Evolutionary conservation across 2,797 vertebrate species (phyloP), one percentile per base, ranked within the genome.

Genomic region (Sparidentex hasta): DNA sequence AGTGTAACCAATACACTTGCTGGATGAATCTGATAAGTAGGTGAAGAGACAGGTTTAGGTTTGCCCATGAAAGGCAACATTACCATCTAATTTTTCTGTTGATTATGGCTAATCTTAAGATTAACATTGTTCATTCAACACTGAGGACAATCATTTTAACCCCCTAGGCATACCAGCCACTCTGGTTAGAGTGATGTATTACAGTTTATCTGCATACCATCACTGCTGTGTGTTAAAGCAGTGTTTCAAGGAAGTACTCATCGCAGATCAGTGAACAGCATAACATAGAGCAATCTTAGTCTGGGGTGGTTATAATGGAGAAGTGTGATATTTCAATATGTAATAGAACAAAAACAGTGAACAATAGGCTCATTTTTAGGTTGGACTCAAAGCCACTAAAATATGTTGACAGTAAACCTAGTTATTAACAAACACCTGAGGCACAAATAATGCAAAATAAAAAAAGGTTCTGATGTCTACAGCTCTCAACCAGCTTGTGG

Each of bases 121-220:
- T 83, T 80, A 74, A 70, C 63, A 71, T 80, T 77, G 74, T 76
- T 76, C 47, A 75, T 76, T 80, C 38, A 82, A 77, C 41, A 55
- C 1, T 5, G 44, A n/a, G 65, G 33, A 17, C 54, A 69, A 56
- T 20, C 0, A 66, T 68, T 70, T 52, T 63, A 50, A 62, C 56
- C 54, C 33, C 23, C 66, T 63, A 12, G 66, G n/a, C 48, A 18
- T 23, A 54, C 27, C 67, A 20, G 51, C 41, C 21, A 51, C 29
- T 71, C n/a, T 25, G 68, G 25, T 13, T 23, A 43, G 81, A 73
- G 59, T 71, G 71, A 58, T 12, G 3, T n/a, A 43, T 43, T 57
- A n/a, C 13, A 64, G 18, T 61, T 8, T 48, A 52, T 71, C 5
- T 0, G 16, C 44, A 65, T 73, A 62, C 57, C 41, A 33, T 52